Percentiles rank a stretch among this genome's conserved stretches.
Evolutionary conservation across 35 echinoderm and acorn worm genomes (phyloP).

Genomic region (Diadema setosum): DNA sequence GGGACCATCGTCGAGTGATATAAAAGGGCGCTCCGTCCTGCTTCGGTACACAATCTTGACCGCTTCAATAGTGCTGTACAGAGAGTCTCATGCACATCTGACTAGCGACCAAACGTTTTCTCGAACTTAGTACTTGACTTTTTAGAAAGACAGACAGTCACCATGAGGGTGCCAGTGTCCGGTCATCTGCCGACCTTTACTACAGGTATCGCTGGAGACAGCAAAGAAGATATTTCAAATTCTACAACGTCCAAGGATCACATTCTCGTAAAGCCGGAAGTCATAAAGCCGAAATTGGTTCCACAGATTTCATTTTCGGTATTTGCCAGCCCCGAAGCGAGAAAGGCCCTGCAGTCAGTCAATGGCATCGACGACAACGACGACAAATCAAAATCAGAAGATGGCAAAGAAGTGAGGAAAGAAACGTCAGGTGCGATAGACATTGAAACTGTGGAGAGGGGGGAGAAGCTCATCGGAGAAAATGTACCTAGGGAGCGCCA

Average conservation of each 20-base stretch:
- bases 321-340: background rate
- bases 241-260: background rate
- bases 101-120: no score
- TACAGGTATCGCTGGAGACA: background rate
- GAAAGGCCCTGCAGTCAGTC: background rate
- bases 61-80: no score
- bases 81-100: no score
- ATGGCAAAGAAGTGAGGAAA: background rate
- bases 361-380: background rate
- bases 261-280: background rate
- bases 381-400: background rate
- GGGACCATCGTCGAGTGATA: no score
- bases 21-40: no score
- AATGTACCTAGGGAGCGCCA: no score
- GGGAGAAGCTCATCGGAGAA: no score
- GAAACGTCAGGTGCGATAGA: background rate
- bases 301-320: background rate
- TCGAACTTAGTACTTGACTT: no score
- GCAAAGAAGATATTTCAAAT: background rate
- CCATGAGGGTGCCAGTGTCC: background rate
- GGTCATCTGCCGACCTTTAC: background rate
- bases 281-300: background rate
- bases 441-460: background rate
- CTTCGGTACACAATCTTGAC: no score
- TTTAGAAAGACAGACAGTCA: no score